Evolutionary conservation across 23 tunicate genomes (phyloP).

Genomic region (Phallusia fumigata): DNA sequence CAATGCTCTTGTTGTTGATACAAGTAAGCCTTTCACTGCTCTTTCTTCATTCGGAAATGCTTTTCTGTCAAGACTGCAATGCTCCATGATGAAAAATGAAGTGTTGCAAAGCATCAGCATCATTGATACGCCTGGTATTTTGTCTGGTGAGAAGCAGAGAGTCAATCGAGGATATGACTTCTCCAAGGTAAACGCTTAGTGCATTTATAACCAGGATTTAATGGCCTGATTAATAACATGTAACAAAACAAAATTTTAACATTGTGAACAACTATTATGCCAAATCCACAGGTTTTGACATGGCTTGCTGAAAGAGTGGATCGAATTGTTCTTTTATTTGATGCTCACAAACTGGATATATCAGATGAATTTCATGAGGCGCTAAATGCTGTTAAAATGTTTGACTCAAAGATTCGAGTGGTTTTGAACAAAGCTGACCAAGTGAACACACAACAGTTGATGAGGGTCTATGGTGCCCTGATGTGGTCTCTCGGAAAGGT

Average conservation of each 20-base stretch:
- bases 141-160: slow-evolving; percentile 99
- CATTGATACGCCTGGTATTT: slow-evolving; percentile 99
- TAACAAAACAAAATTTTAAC: no score
- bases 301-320: slow-evolving; percentile 99
- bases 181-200: slow-evolving; percentile 55
- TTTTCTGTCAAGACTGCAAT: slow-evolving; percentile 89
- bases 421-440: slow-evolving; percentile 98
- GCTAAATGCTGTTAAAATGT: slow-evolving; percentile 88
- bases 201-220: background rate
- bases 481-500: slow-evolving; percentile 99
- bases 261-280: background rate
- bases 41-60: slow-evolving; percentile 92
- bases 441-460: slow-evolving; percentile 97
- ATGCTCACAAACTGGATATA: slow-evolving; percentile 99
- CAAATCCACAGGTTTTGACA: slow-evolving; percentile 66
- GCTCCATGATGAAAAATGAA: slow-evolving; percentile 86
- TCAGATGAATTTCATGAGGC: slow-evolving; percentile 99
- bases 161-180: slow-evolving; percentile 97
- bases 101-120: slow-evolving; percentile 92
- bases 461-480: slow-evolving; percentile 99
- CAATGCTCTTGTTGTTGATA: slow-evolving; percentile 96
- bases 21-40: slow-evolving; percentile 91
- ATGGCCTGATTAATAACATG: no score
- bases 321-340: slow-evolving; percentile 95
- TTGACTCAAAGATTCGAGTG: slow-evolving; percentile 95